These are phyloP conservation scores for Lasioglossum albipes DNA, from an alignment of 1,140 invertebrate genomes.

Conservation along the genomic window DNA sequence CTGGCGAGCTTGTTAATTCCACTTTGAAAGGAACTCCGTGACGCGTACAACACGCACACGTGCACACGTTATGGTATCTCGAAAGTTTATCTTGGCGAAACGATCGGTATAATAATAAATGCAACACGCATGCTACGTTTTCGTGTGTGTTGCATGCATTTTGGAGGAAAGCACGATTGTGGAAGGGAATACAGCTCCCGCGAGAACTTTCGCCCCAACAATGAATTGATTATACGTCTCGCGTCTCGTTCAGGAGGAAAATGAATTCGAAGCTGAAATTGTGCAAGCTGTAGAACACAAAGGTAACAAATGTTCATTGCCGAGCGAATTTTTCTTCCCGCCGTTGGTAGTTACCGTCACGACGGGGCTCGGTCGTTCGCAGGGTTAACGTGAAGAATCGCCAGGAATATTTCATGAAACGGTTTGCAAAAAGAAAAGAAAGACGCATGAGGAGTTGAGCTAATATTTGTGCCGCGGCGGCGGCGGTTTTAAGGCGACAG, in stretches of 20 bases:
- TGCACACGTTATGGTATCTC: no score
- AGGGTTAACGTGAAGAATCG: not conserved
- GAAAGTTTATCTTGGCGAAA: no score
- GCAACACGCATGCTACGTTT: no score
- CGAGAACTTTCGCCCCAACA: not conserved
- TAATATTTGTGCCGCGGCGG: conserved; percentile 3
- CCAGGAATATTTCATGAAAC: not conserved
- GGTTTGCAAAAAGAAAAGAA: not conserved
- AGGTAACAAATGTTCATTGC: not conserved
- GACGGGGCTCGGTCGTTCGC: not conserved
- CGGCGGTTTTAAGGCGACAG: not conserved
- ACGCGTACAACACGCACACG: not conserved
- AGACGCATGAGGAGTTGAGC: not conserved
- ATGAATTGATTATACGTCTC: not conserved
- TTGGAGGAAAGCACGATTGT: not conserved
- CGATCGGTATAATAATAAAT: no score
- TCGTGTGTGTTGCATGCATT: no score
- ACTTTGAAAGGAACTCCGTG: not conserved
- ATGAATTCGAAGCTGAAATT: not conserved
- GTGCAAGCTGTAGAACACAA: not conserved
- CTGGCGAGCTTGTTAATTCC: no score
- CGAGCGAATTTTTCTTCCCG: not conserved
- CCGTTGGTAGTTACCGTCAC: not conserved
- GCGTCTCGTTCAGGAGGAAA: not conserved
- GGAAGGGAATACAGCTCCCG: not conserved